A percentile compares a stretch with the other conserved stretches of the same genome.
phyloP scores from a whole-genome alignment of 2,888 invertebrate species.

The Drosophila atroscutellata region DNA sequence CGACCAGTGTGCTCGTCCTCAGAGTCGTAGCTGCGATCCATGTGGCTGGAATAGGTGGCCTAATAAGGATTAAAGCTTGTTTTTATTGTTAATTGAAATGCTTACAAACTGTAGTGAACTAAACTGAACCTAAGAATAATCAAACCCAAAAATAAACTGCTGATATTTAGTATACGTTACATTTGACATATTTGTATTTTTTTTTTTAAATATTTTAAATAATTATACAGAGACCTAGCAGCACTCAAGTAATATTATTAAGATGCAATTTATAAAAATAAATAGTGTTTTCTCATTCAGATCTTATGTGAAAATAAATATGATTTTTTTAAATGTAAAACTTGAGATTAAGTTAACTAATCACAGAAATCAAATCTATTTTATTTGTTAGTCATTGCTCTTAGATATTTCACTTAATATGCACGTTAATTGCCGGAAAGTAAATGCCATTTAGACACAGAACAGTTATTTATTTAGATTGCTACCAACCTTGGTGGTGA shows the following conservation, averaged over 20 bases:
- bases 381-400: background rate
- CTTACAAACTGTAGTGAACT: background rate
- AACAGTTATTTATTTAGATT: conserved; percentile 4
- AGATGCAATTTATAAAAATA: background rate
- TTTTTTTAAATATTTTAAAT: background rate
- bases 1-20: conserved; percentile 92
- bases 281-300: background rate
- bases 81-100: background rate
- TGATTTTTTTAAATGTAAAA: background rate
- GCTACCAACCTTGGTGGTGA: conserved; percentile 82
- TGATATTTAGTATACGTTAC: background rate
- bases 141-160: background rate
- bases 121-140: background rate
- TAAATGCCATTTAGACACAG: background rate
- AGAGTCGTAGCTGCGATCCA: conserved; percentile 90
- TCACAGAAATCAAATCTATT: background rate
- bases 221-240: too few relatives aligned
- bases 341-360: background rate
- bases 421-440: conserved; percentile 13
- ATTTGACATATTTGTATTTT: background rate
- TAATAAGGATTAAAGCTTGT: conserved; percentile 43
- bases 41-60: conserved; percentile 76
- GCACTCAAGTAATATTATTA: background rate
- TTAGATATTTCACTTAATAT: background rate
- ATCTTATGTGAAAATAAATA: background rate